Percentiles rank a stretch among this genome's conserved stretches.
phyloP scores from a whole-genome alignment of 2,797 vertebrate genomes.

The Sebastes itinus region DNA sequence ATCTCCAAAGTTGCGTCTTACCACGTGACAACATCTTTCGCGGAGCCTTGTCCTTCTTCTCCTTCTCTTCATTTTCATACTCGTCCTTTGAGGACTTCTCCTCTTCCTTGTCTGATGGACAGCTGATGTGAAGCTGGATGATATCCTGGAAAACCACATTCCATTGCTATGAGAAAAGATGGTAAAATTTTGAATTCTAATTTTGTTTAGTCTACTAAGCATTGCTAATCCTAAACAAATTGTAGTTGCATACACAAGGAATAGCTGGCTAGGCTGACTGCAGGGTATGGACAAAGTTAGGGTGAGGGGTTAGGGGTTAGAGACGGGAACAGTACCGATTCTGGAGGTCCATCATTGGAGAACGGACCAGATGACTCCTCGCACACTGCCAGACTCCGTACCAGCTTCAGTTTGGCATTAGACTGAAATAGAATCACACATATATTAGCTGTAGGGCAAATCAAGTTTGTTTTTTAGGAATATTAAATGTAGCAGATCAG shows the following conservation, averaged over 20 bases:
- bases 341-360: constrained; percentile 87
- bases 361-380: constrained; percentile 94
- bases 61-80: constrained; percentile 95
- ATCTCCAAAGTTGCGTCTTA: constrained; percentile 61
- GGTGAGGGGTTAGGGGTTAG: constrained; percentile 17
- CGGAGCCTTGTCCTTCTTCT: constrained; percentile 94
- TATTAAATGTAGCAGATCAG: background rate
- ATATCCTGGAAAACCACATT: constrained; percentile 86
- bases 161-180: constrained; percentile 1
- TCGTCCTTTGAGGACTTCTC: constrained; percentile 95
- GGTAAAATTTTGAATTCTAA: background rate
- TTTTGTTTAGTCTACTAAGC: background rate
- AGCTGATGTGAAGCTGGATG: constrained; percentile 97
- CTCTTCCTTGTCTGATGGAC: constrained; percentile 97
- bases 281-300: background rate
- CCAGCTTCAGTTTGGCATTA: constrained; percentile 97
- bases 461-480: background rate
- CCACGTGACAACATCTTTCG: constrained; percentile 97
- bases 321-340: constrained; percentile 77
- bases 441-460: background rate
- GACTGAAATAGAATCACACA: constrained; percentile 83
- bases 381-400: constrained; percentile 96
- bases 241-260: background rate
- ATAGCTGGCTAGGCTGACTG: background rate
- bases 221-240: background rate